These are phyloP conservation scores for Crax fasciolata DNA, from an alignment of 2,797 vertebrate genomes.

Conservation along the genomic window DNA sequence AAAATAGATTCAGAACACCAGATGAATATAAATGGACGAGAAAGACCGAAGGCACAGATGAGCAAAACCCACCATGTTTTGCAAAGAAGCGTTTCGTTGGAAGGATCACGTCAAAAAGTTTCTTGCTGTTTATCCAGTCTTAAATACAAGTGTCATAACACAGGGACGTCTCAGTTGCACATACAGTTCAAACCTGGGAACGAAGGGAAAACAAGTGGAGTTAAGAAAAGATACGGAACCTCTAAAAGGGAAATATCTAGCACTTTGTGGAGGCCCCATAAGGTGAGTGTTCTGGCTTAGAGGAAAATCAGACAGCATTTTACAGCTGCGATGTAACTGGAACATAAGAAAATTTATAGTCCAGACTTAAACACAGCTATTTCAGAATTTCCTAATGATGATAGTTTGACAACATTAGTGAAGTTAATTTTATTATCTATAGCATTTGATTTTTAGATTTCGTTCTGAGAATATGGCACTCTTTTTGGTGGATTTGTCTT, in stretches of 20 bases:
- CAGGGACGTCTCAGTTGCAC: conserved; percentile 90
- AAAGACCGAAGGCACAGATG: conserved; percentile 76
- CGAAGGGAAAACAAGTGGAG: conserved; percentile 79
- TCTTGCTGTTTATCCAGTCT: conserved; percentile 91
- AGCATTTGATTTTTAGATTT: not conserved
- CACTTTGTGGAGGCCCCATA: conserved; percentile 75
- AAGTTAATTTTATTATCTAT: not conserved
- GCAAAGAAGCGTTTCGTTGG: conserved; percentile 94
- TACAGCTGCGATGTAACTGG: not conserved
- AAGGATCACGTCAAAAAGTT: conserved; percentile 88
- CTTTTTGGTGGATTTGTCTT: not conserved
- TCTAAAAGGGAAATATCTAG: conserved; percentile 76
- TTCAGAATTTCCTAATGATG: not conserved
- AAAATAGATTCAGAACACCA: conserved; percentile 76
- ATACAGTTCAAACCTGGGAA: conserved; percentile 91
- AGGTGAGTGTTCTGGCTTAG: conserved; percentile 86
- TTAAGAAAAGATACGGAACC: conserved; percentile 75
- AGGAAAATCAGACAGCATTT: not conserved
- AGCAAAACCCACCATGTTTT: conserved; percentile 82
- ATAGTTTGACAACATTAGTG: not conserved
- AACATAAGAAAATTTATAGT: not conserved
- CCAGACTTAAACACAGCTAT: rapidly evolving
- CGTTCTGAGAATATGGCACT: not conserved
- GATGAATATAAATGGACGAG: conserved; percentile 64
- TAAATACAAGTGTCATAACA: conserved; percentile 83